These are phyloP conservation scores for Styela clava DNA, from an alignment of 23 tunicate species.

Conservation along the genomic window DNA sequence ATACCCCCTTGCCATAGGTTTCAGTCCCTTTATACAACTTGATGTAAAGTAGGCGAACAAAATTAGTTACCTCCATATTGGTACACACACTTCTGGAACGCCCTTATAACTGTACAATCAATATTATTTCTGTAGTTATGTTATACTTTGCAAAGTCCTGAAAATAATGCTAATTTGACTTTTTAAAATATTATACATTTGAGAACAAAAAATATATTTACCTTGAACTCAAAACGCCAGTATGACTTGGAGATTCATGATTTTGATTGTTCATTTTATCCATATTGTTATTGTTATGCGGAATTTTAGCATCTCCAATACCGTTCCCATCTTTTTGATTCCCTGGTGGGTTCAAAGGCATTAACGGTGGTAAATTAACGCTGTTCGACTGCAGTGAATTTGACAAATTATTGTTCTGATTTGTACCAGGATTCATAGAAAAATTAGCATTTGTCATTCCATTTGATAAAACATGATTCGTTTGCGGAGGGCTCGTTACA, in stretches of 20 bases:
- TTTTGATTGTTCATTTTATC: slow-evolving; percentile 2
- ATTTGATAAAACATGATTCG: slow-evolving; percentile 17
- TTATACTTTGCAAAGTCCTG: too few species aligned
- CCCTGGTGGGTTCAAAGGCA: slow-evolving; percentile 1
- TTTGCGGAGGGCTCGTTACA: not conserved
- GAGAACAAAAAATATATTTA: too few species aligned
- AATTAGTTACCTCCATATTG: too few species aligned
- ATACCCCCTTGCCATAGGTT: too few species aligned
- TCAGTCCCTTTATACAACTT: too few species aligned
- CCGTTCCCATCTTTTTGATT: not conserved
- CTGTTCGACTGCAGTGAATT: not conserved
- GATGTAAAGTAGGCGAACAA: too few species aligned
- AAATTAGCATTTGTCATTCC: slow-evolving; percentile 2
- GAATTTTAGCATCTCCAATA: not conserved
- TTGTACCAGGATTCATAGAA: slow-evolving; percentile 13
- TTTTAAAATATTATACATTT: too few species aligned
- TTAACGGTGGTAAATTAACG: slow-evolving; percentile 11
- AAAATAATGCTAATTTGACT: too few species aligned
- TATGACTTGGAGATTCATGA: slow-evolving; percentile 16
- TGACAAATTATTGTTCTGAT: slow-evolving; percentile 19
- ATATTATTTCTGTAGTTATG: too few species aligned
- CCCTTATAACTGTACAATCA: too few species aligned
- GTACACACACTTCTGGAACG: too few species aligned
- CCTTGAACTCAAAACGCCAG: slow-evolving; percentile 15
- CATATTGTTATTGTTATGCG: not conserved